phyloP scores from a whole-genome alignment of 53 echinoderm and acorn worm species.

The Apostichopus leukothele region DNA sequence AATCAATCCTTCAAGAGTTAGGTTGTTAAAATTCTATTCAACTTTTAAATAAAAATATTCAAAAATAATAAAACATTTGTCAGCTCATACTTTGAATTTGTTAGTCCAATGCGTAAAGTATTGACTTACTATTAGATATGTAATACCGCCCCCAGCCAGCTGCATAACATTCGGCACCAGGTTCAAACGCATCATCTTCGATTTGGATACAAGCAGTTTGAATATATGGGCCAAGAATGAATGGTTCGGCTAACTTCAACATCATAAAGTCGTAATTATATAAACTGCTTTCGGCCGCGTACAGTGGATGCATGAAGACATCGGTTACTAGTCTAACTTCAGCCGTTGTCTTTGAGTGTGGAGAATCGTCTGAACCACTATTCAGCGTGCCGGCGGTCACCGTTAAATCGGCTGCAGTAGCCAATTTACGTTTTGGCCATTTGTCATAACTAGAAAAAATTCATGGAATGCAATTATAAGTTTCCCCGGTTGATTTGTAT shows the following conservation, averaged over 20 bases:
- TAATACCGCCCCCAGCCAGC: slow-evolving; percentile 75
- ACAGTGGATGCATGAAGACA: slow-evolving; percentile 57
- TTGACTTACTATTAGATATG: slow-evolving; percentile 23
- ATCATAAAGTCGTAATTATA: slow-evolving; percentile 70
- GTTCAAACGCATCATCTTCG: slow-evolving; percentile 37
- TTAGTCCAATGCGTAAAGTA: background rate
- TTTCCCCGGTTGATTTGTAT: too few species aligned
- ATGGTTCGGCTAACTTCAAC: slow-evolving; percentile 60
- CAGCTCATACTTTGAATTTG: background rate
- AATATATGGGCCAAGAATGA: slow-evolving; percentile 52
- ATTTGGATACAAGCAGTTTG: slow-evolving; percentile 65
- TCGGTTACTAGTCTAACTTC: background rate
- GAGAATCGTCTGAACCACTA: background rate
- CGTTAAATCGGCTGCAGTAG: background rate
- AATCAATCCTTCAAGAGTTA: too few species aligned
- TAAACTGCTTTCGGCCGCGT: slow-evolving; percentile 50
- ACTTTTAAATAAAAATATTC: too few species aligned
- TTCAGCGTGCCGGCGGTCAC: background rate
- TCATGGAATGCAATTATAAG: too few species aligned
- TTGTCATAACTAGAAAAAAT: slow-evolving; percentile 1
- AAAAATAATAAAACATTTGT: background rate
- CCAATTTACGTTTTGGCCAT: background rate
- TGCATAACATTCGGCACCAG: slow-evolving; percentile 60
- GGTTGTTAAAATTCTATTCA: too few species aligned
- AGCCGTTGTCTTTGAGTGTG: background rate